Conservation (phyloP, 2,797 vertebrate genomes). For the Pseudocheirus occidentalis region DNA sequence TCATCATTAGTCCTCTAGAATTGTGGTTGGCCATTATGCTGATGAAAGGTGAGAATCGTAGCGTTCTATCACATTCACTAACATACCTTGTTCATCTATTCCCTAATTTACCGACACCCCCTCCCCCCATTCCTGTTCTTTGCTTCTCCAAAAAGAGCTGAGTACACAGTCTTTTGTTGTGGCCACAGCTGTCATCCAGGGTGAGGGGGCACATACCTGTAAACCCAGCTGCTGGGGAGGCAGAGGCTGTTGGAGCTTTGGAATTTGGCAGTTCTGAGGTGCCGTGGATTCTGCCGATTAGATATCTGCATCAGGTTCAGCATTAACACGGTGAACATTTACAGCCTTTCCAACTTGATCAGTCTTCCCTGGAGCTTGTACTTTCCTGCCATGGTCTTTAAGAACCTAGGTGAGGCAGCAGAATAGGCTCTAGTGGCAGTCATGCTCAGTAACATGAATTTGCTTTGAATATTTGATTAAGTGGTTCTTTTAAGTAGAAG, state of each 20-base stretch:
- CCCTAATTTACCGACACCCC: background rate
- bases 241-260: background rate
- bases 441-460: background rate
- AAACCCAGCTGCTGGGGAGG: background rate
- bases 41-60: background rate
- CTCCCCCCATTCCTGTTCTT: background rate
- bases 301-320: background rate
- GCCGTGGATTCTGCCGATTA: background rate
- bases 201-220: background rate
- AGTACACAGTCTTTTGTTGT: background rate
- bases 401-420: background rate
- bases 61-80: background rate
- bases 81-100: background rate
- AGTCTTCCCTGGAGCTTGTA: background rate
- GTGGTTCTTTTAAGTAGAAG: conserved; percentile 13
- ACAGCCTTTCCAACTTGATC: background rate
- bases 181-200: background rate
- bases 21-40: background rate
- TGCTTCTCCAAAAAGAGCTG: background rate
- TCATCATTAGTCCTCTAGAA: background rate
- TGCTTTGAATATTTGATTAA: conserved; percentile 18
- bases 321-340: background rate
- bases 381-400: background rate
- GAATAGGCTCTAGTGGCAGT: background rate
- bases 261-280: background rate